Base-by-base conservation (phyloP, 1,140 invertebrate genomes). In the Euschistus heros region DNA sequence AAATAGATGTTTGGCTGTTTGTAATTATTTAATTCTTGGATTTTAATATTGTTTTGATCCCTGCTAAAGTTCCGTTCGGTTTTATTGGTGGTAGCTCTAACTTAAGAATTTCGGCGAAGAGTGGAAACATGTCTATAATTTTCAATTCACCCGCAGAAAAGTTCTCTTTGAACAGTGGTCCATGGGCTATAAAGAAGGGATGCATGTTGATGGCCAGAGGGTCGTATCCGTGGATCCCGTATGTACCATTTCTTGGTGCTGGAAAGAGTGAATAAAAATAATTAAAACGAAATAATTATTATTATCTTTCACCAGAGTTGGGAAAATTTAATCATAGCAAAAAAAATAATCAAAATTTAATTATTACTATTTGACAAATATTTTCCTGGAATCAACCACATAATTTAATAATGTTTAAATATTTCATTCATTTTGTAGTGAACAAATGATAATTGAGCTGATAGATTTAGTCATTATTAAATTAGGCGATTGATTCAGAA, bases 161-260 rank as follows among this genome's bases (percentile, higher is more conserved):
- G 24, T 62, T 62, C n/a, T 62, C 26, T 62, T 62, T 62, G 24
- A 62, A 62, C 42, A 13, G 6, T 2, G 33, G 60, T 18, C 60
- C 60, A 14, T 18, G 20, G 20, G 60, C 60, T 0, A 62, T 62
- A n/a, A 62, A 62, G 26, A 5, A 62, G 5, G 60, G 60, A 2
- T 26, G 60, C 60, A 62, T 62, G 17, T 37, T 42, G 33, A 62
- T 42, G 24, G n/a, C 4, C 13, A 44, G 2, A 15, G 60, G 60
- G n/a, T 62, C 60, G 24, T 62, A 62, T 18, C 60, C 60, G 24
- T 62, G 60, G 18, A 62, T 30, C 0, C 60, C 60, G 33, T 24
- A 62, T n/a, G 42, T 37, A 18, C 60, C 60, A 62, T 42, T 46
- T 20, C 33, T 30, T 15, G 60, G n/a, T 6, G 26, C 60, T 62